Base-by-base conservation (phyloP, 1,140 invertebrate genomes). In the Aphidius ervi region DNA sequence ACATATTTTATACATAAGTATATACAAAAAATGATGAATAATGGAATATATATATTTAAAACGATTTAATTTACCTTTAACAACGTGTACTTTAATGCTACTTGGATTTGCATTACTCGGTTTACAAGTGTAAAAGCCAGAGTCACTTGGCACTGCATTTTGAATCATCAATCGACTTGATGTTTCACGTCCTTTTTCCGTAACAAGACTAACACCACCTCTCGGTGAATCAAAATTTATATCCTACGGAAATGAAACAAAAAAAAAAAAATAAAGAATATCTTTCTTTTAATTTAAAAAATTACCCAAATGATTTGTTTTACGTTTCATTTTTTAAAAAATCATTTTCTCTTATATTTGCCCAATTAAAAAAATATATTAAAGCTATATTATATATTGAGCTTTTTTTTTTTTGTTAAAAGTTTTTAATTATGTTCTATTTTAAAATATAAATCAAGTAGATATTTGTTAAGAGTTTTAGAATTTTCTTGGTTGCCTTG, bases 71-170 rank as follows among this genome's bases (percentile, higher is more conserved):
- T 80, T 70, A 86, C 86, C 85, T 70, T 85, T 84, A 52, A 87
- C 78, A 46, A 87, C 84, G 69, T 86, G 84, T 41, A 87, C 85
- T 59, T 82, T 78, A 65, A 86, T 82, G 61, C 76, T 83, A 50
- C 80, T 81, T 5, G 84, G 80, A 68, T 84, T 83, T 16, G 84
- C 83, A 71, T 86, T 86, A 65, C 83, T 84, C 6, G 86, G 85
- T 56, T 78, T 74, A 69, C 85, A 86, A 3, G 82, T 84, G 69
- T 86, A 86, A 49, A 82, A 75, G 5, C 85, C 85, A 1, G 83
- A 83, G 65, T 86, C 82, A 46, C 72, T 74, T 47, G 74, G 68
- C 7, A 81, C 76, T 31, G 82, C 82, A 63, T 83, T 84, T 65
- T 83, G 82, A 63, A 87, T 85, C 64, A 85, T 81, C 59, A 87